These are phyloP conservation scores for Equus quagga DNA, from an alignment of 2,113 vertebrate species.

Conservation along the genomic window DNA sequence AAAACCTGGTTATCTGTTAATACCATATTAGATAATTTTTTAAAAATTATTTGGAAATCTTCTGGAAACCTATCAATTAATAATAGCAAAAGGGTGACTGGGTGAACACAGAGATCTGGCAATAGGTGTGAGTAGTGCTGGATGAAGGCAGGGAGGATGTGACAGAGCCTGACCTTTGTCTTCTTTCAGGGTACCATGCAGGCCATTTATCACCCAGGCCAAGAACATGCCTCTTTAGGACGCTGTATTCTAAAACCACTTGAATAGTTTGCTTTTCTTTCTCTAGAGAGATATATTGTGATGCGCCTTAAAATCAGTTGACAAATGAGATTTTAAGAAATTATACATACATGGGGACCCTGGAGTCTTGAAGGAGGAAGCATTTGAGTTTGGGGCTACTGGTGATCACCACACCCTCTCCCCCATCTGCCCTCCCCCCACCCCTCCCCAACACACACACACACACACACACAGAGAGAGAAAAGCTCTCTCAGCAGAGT, in stretches of 20 bases:
- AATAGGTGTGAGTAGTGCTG: not conserved
- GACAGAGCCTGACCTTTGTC: not conserved
- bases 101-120: not conserved
- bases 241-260: not conserved
- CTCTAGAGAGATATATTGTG: not conserved
- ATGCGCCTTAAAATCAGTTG: not conserved
- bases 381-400: not conserved
- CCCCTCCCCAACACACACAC: not conserved
- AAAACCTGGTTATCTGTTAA: not conserved
- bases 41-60: not conserved
- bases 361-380: not conserved
- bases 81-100: not conserved
- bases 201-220: not conserved
- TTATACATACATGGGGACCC: too few relatives aligned
- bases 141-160: not conserved
- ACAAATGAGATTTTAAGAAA: not conserved
- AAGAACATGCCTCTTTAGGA: not conserved
- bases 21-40: not conserved
- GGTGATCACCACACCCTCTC: too few relatives aligned
- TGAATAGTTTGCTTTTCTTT: not conserved
- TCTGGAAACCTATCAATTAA: not conserved
- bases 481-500: not conserved
- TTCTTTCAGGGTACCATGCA: not conserved
- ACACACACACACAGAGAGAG: not conserved
- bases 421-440: too few relatives aligned